Conservation (phyloP, 2,113 vertebrate species). For the Corythornis madagascariensis region DNA sequence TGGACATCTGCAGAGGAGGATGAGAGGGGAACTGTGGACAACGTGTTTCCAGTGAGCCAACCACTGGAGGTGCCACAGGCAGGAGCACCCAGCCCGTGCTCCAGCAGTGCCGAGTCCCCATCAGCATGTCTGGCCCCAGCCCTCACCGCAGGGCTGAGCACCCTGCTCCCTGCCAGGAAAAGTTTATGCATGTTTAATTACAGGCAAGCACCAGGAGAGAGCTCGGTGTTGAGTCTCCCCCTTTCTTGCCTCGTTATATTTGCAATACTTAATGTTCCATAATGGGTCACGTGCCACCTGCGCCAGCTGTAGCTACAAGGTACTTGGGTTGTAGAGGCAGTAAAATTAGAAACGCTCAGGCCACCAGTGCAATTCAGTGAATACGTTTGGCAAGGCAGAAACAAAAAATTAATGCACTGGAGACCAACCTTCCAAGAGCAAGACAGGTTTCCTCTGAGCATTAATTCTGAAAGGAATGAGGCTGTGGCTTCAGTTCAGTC, state of each 20-base stretch:
- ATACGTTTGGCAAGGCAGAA: neutral
- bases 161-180: neutral
- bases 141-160: neutral
- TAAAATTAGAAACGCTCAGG: neutral
- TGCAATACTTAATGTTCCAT: neutral
- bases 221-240: neutral
- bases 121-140: fast-evolving
- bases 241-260: neutral
- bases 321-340: neutral
- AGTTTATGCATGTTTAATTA: neutral
- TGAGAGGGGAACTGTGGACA: neutral
- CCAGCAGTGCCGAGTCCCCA: fast-evolving
- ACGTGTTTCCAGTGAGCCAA: neutral
- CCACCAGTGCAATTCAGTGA: neutral
- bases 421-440: constrained; percentile 17
- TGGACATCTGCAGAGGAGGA: fast-evolving
- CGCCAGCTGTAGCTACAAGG: neutral
- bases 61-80: neutral
- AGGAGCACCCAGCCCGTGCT: neutral
- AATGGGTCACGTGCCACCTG: neutral
- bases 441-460: constrained; percentile 21
- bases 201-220: neutral
- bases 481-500: constrained; percentile 26
- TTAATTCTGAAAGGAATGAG: constrained; percentile 24
- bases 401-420: neutral